These are phyloP conservation scores for Mormoops blainvillei DNA, from an alignment of 2,113 vertebrate genomes.

Conservation along the genomic window DNA sequence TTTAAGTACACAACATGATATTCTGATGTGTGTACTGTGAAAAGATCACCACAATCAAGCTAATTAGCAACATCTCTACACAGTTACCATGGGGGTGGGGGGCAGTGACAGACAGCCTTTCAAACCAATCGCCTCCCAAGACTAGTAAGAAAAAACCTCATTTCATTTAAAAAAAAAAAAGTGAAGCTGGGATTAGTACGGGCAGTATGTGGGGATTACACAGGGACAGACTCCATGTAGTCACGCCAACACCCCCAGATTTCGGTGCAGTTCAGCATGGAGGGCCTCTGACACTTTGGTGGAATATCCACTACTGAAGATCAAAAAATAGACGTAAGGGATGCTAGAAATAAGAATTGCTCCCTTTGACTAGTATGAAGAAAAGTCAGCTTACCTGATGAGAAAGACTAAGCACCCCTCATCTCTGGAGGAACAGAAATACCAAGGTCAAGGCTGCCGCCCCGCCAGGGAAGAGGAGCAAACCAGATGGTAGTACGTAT, in stretches of 20 bases:
- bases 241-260: neutral
- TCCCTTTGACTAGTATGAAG: neutral
- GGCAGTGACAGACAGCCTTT: neutral
- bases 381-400: neutral
- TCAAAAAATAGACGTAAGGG: neutral
- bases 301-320: neutral
- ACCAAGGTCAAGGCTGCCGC: neutral
- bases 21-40: neutral
- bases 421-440: neutral
- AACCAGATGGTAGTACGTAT: neutral
- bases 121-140: neutral
- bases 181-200: neutral
- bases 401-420: neutral
- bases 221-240: neutral
- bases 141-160: neutral
- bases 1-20: neutral
- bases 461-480: neutral
- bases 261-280: neutral
- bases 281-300: neutral
- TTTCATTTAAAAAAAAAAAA: neutral
- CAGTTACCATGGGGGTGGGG: neutral
- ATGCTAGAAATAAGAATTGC: too few relatives aligned
- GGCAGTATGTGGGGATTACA: neutral
- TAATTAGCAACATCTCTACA: neutral
- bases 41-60: neutral